Evolutionary conservation across 2,888 invertebrate genomes (phyloP), one percentile per base, ranked within the genome.

Genomic region (Leptopilina syphax): DNA sequence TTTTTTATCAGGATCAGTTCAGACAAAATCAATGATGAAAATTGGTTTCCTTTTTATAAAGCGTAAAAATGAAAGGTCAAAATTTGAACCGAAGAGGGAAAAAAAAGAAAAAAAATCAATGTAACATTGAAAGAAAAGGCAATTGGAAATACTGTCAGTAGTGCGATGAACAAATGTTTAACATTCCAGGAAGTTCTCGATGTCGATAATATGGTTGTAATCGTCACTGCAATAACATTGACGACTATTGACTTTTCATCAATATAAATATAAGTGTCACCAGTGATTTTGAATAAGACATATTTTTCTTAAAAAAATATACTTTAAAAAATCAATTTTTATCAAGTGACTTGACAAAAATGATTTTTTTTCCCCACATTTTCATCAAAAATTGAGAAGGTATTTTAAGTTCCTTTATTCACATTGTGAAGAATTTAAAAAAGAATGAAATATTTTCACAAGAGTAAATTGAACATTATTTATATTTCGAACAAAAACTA

Each of bases 211-310:
- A 27, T 54, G 27, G 27, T 34, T 54, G 54, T 70, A 70, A 27
- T 70, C 54, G 54, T 50, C 10, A 50, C 9, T 50, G 50, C 9
- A 50, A 50, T 50, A 54, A 50, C 12, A 47, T 44, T 27, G 54
- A 27, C 54, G 70, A 70, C 27, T 70, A 70, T 70, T 70, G 70
- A 70, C 54, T 70, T 70, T 70, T 70, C 54, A 24, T 70, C 54
- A 70, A 70, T 70, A 9, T 34, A 12, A 70, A 50, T 50, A 50
- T 50, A 50, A 70, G 54, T 54, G 70, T 27, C 70, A 70, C 24
- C 18, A 27, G 13, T 70, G 50, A 70, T 54, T 54, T 70, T 70
- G 54, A 70, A 70, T 70, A 70, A 70, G 9, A 2, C 50, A 50
- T 47, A 47, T 10, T 50, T 50, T 12, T 50, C 9, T 44, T 44